Evolutionary conservation across 1,140 invertebrate genomes (phyloP), one percentile per base, ranked within the genome.

Genomic region (Drosophila nigromelanica): DNA sequence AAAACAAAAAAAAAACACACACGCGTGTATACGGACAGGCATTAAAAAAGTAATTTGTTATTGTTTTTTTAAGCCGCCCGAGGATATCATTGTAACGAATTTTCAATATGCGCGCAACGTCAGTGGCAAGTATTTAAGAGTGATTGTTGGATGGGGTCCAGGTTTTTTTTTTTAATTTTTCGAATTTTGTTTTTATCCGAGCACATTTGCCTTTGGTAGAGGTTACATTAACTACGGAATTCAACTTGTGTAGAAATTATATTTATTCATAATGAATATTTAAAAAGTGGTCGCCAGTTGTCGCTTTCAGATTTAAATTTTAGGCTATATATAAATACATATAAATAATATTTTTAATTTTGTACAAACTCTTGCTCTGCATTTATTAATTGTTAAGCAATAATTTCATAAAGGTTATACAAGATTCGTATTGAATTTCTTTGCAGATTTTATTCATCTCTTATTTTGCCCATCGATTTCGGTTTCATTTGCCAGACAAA

Each of bases 11-110:
- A 69, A 30, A 42, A 45, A 5, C 21, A 56, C 52, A 71, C 52
- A 56, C 39, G 55, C 15, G 33, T 47, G 48, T 54, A 51, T 51
- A 66, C 69, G 66, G 55, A 24, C 69, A 61, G 42, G 74, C 74
- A 77, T 77, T 74, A 77, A 77, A 77, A 74, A 74, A 74, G 74
- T 77, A 77, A 77, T 77, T 77, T 77, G 71, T 77, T 77, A 77
- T 77, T 77, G 74, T 77, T 77, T 54, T 55, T 68, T 76, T 64
- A 77, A 77, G 59, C 71, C 48, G 54, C 75, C 59, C 50, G 60
- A 77, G 75, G 64, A 74, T 77, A 77, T 77, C 75, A 77, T 69
- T 70, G 64, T 63, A 74, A 64, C 71, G 60, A 70, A 77, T 68
- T 77, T 77, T 77, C 59, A 77, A 77, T 74, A 69, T 74, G 52